Conservation (phyloP, 2,888 invertebrate genomes). For the Anthophora plumipes region DNA sequence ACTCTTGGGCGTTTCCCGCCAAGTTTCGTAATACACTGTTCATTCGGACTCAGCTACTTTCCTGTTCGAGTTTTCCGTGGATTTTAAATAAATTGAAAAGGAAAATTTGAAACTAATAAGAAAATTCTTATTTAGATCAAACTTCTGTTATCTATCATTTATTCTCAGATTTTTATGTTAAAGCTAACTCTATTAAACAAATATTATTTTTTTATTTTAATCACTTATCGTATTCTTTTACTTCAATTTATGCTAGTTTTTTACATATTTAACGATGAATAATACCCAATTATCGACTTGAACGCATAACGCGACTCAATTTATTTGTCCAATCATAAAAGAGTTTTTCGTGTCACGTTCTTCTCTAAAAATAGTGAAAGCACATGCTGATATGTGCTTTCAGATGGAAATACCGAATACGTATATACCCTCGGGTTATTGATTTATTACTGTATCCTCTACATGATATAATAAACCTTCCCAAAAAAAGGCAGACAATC, state of each 20-base stretch:
- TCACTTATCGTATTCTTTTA: too few relatives aligned
- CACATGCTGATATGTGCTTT: neutral
- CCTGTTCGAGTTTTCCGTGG: neutral
- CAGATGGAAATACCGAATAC: conserved; percentile 13
- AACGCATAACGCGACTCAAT: neutral
- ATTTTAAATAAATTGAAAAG: neutral
- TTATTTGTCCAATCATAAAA: neutral
- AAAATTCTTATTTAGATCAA: too few relatives aligned
- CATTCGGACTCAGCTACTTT: neutral
- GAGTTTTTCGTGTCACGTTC: neutral
- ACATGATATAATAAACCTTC: conserved; percentile 1
- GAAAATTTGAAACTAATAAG: too few relatives aligned
- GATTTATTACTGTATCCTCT: conserved; percentile 12
- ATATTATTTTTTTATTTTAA: neutral
- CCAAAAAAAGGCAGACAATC: neutral
- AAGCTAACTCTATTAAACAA: too few relatives aligned
- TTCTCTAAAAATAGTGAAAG: neutral
- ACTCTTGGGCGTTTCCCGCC: conserved; percentile 42
- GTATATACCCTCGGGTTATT: conserved; percentile 4
- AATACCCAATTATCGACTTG: neutral
- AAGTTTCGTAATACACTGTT: conserved; percentile 30
- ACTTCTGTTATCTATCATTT: too few relatives aligned
- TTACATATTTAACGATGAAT: neutral
- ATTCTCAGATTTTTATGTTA: too few relatives aligned
- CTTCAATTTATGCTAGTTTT: neutral